These are phyloP conservation scores for Sebastes fasciatus DNA, from an alignment of 2,113 vertebrate species.

Conservation along the genomic window DNA sequence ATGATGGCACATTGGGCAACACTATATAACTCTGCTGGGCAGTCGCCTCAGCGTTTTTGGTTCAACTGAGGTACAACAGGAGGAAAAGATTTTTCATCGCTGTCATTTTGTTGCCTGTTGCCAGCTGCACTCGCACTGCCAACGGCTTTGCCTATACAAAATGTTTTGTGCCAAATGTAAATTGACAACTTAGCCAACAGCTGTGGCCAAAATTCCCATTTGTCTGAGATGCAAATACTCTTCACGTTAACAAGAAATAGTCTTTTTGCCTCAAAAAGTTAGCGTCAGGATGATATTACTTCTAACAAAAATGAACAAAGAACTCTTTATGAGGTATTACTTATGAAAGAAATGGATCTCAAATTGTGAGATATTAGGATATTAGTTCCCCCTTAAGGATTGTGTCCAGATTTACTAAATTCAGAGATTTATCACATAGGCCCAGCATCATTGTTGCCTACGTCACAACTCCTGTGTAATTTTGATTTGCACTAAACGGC, in stretches of 20 bases:
- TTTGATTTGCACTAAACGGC: slow-evolving; percentile 4
- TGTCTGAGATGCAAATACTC: slow-evolving; percentile 29
- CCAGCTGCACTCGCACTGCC: slow-evolving; percentile 40
- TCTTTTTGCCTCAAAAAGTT: not conserved
- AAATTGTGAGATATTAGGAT: not conserved
- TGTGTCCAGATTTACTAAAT: not conserved
- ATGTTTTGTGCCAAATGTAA: slow-evolving; percentile 58
- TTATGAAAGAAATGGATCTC: not conserved
- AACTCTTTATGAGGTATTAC: not conserved
- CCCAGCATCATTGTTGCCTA: not conserved
- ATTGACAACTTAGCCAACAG: slow-evolving; percentile 28
- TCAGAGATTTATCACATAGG: not conserved
- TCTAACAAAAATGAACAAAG: not conserved
- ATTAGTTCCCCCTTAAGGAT: not conserved
- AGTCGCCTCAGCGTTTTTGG: slow-evolving; percentile 56
- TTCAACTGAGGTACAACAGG: slow-evolving; percentile 25
- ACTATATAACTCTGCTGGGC: slow-evolving; percentile 2
- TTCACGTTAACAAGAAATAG: not conserved
- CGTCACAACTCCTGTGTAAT: not conserved
- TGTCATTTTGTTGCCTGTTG: slow-evolving; percentile 39
- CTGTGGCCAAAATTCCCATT: slow-evolving; percentile 45
- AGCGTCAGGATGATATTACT: not conserved
- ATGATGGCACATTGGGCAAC: not conserved
- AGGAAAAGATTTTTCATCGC: slow-evolving; percentile 37
- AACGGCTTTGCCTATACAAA: slow-evolving; percentile 42